Evolutionary conservation across 37 sponge, comb jelly and placozoan genomes (phyloP), one percentile per base, ranked within the genome.

Genomic region (Spongia lamella): DNA sequence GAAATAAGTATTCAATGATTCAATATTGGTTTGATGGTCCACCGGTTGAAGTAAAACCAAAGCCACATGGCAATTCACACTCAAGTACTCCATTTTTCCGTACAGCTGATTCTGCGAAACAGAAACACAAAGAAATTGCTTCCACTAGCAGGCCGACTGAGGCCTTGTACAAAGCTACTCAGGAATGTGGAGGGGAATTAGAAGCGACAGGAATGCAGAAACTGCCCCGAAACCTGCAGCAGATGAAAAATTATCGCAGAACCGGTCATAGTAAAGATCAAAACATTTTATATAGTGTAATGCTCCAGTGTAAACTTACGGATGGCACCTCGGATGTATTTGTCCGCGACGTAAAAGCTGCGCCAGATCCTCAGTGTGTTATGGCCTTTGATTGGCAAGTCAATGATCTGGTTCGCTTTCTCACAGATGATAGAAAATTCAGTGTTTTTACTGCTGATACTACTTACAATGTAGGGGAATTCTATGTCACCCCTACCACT

Each of bases 401-500:
- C 6, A 27, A 55, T 29, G 75, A 82, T 38, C 32, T 82, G 32
- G 50, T 32, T 37, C 66, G 75, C 17, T 82, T 82, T 25, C 33
- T 22, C 19, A 81, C 75, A 16, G 26, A 82, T 34, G 38, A 24
- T 1, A 3, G 33, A 3, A 19, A 38, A 1, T 73, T 66, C 26
- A 38, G 67, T 38, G 50, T 82, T 13, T 57, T 82, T 1, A 53
- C 58, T 13, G 83, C 38, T 6, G 83, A 82, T 36, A 82, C 83
- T 14, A 82, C 83, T 37, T 82, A 37, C 50, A 82, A 82, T 59
- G 59, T 82, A 20, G 78, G 78, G 7, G 75, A 82, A 2, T 73
- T 82, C 53, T 82, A 66, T 73, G 83, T 82, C 2, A 82, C 75
- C 5, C 83, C 83, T 19, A 63, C 59, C 0, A 82, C 75, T 30